Percentiles rank a stretch among this genome's conserved stretches.
Evolutionary conservation across 2,797 vertebrate species (phyloP).

Genomic region (Pyrocephalus nanus): DNA sequence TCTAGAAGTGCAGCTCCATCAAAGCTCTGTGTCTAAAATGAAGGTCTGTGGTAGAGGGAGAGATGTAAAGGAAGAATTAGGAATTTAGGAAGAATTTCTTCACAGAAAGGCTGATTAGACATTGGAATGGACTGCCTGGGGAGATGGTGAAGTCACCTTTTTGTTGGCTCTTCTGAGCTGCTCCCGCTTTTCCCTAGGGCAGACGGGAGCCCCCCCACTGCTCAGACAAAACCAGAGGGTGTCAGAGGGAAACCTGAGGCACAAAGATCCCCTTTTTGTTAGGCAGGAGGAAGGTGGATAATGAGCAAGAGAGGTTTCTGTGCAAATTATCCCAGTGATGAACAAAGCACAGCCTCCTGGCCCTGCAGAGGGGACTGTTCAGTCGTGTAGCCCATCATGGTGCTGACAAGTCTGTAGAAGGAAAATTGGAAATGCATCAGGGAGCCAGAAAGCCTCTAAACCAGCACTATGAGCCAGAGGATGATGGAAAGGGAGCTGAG

Average conservation of each 20-base stretch:
- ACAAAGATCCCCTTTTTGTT: not conserved
- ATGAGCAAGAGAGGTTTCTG: not conserved
- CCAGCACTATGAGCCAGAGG: not conserved
- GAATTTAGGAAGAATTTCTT: not conserved
- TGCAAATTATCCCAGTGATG: not conserved
- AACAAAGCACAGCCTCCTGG: not conserved
- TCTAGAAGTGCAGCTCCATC: not conserved
- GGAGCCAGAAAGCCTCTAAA: not conserved
- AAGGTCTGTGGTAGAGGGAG: not conserved
- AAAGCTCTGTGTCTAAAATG: not conserved
- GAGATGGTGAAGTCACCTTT: not conserved
- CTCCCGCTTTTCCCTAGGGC: not conserved
- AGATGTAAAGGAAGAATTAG: not conserved
- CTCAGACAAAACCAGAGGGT: not conserved
- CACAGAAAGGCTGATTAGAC: not conserved
- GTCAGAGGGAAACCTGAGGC: not conserved
- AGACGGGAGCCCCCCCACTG: not conserved
- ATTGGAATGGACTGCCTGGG: not conserved
- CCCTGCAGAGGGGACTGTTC: not conserved
- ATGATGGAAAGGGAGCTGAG: not conserved
- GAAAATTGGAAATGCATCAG: not conserved
- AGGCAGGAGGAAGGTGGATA: not conserved
- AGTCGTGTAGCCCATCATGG: accelerated
- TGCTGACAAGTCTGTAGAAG: not conserved
- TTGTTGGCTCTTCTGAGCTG: not conserved